phyloP scores from a whole-genome alignment of 2,797 vertebrate genomes.

The Rhinoraja longicauda region DNA sequence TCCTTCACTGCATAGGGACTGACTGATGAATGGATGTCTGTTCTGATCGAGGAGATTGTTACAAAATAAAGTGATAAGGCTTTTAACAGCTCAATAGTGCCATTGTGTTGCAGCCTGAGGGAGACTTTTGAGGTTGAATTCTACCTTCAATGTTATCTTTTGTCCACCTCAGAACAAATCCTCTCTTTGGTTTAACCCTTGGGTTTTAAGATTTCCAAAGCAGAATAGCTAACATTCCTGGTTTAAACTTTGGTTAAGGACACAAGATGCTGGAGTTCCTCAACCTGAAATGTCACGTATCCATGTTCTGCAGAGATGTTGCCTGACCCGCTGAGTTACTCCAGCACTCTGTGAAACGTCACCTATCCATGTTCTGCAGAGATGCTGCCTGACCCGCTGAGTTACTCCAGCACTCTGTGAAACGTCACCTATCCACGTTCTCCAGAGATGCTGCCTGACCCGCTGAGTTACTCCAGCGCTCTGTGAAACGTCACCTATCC shows the following conservation, averaged over 20 bases:
- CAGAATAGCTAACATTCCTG: constrained; percentile 2
- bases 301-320: too few relatives aligned
- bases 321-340: too few relatives aligned
- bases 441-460: too few relatives aligned
- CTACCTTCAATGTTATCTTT: background rate
- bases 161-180: background rate
- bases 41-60: constrained; percentile 17
- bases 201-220: background rate
- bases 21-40: constrained; percentile 1
- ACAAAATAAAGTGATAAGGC: constrained; percentile 9
- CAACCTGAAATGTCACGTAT: too few relatives aligned
- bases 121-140: background rate
- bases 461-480: too few relatives aligned
- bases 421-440: too few relatives aligned
- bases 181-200: background rate
- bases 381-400: too few relatives aligned
- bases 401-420: too few relatives aligned
- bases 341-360: too few relatives aligned
- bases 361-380: too few relatives aligned
- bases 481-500: too few relatives aligned
- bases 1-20: background rate
- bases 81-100: constrained; percentile 24
- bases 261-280: too few relatives aligned
- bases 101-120: background rate
- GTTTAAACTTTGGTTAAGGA: background rate